These are phyloP conservation scores for Pelusios castaneus DNA, from an alignment of 2,113 vertebrate species.

Conservation along the genomic window DNA sequence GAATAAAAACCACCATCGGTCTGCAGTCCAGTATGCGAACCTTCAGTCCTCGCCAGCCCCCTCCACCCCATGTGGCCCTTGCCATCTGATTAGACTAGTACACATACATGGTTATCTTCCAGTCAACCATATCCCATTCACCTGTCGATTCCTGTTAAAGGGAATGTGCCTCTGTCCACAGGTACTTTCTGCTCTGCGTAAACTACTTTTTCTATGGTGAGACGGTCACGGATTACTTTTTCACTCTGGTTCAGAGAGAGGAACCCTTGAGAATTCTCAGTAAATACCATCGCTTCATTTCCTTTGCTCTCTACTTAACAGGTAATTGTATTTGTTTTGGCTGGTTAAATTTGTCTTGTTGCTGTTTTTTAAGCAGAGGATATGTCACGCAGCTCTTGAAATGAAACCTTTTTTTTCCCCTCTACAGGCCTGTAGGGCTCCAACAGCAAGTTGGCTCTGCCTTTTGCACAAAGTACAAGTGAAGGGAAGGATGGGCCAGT, in stretches of 20 bases:
- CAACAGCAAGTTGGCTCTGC: background rate
- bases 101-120: too few species aligned
- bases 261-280: slow-evolving; percentile 96
- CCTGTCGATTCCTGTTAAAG: background rate
- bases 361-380: background rate
- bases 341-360: background rate
- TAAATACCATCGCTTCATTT: slow-evolving; percentile 99
- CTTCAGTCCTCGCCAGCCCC: too few species aligned
- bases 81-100: background rate
- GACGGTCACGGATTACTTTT: slow-evolving; percentile 97
- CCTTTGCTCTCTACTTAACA: slow-evolving; percentile 95
- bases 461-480: background rate
- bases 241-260: slow-evolving; percentile 96
- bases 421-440: background rate
- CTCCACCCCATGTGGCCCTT: background rate
- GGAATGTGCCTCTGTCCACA: slow-evolving; percentile 50
- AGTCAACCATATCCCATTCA: too few species aligned
- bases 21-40: background rate
- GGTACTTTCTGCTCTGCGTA: slow-evolving; percentile 98
- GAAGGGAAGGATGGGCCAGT: background rate
- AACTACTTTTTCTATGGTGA: slow-evolving; percentile 99
- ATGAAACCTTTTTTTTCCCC: background rate
- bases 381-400: background rate
- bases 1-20: background rate
- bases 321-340: slow-evolving; percentile 71